A percentile compares a stretch with the other conserved stretches of the same genome.
These are phyloP conservation scores for Chondrilla cf. caribensis DNA, from an alignment of 37 sponge, comb jelly and placozoan genomes.

Conservation along the genomic window DNA sequence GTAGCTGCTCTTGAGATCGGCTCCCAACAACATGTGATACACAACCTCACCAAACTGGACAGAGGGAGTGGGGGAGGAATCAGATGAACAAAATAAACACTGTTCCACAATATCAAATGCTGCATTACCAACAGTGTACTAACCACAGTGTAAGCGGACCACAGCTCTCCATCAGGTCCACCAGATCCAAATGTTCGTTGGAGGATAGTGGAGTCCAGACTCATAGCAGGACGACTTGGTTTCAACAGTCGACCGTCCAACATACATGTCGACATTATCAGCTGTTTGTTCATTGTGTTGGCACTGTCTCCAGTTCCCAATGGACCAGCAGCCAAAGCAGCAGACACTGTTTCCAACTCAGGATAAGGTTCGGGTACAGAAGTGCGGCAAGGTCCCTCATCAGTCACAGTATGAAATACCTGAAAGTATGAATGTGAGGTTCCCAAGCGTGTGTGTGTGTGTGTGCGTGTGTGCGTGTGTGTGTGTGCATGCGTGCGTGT, in stretches of 20 bases:
- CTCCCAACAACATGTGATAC: constrained; percentile 68
- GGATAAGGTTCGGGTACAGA: constrained; percentile 36
- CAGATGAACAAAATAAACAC: too few species aligned
- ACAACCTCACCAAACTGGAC: constrained; percentile 33
- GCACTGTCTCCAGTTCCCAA: constrained; percentile 63
- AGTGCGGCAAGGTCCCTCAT: neutral
- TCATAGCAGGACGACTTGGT: constrained; percentile 68
- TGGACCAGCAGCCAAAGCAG: constrained; percentile 67
- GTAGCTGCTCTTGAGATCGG: constrained; percentile 36
- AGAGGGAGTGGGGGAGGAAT: too few species aligned
- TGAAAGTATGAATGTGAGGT: neutral
- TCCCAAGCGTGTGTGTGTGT: neutral
- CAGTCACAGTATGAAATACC: constrained; percentile 17
- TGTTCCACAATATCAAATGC: too few species aligned
- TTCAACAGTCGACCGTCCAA: constrained; percentile 67
- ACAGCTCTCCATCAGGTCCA: constrained; percentile 61
- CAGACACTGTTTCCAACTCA: constrained; percentile 58
- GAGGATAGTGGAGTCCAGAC: constrained; percentile 63
- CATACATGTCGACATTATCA: constrained; percentile 76
- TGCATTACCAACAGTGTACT: too few species aligned
- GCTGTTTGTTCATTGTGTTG: constrained; percentile 30
- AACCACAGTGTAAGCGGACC: constrained; percentile 62
- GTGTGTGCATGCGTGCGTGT: too few species aligned
- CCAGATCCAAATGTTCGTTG: constrained; percentile 56
- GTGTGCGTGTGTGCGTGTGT: constrained; percentile 8